Base-by-base conservation (phyloP, 2,797 vertebrate genomes). In the Accipiter badius region DNA sequence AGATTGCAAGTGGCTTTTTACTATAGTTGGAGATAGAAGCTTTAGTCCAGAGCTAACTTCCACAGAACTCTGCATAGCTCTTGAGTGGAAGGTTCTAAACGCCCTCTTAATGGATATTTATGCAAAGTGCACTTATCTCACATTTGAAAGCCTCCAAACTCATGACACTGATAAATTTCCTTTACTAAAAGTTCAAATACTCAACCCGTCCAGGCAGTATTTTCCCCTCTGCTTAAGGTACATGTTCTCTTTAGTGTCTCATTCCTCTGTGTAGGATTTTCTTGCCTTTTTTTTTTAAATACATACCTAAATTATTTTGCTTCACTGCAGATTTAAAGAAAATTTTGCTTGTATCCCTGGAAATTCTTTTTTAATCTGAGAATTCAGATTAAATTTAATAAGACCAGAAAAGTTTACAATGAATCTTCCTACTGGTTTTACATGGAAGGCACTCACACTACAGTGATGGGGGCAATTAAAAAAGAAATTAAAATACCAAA, bases 21-120 rank as follows among this genome's bases (percentile, higher is more conserved):
- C 13, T 54, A 67, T 0, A 49, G 20, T 1, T 17, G 39, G 3
- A 55, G 31, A 42, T 0, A 13, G 11, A 21, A 65, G 37, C 52
- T 91, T 67, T 57, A 9, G 13, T n/a, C 20, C 67, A 17, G 22
- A 72, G 29, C 39, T 31, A 1, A 47, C 26, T 65, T 33, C 39
- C 63, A 70, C 39, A 69, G 40, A 74, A 29, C 20, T 44, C 37
- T 37, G 29, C 39, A 57, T 0, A 61, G 61, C 49, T 89, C 59
- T 49, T 17, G 17, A 46, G 31, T 19, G 35, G 18, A 90, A 50
- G 39, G 18, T 50, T 71, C 52, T 52, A 54, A 62, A 55, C 0
- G 0, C 29, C 22, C 16, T 31, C 52, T 76, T 46, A 39, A 47
- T 12, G 37, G 33, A 5, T 42, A 40, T 76, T 85, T 82, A 89